These are phyloP conservation scores for Trachurus trachurus DNA, from an alignment of 2,797 vertebrate genomes.

Conservation along the genomic window DNA sequence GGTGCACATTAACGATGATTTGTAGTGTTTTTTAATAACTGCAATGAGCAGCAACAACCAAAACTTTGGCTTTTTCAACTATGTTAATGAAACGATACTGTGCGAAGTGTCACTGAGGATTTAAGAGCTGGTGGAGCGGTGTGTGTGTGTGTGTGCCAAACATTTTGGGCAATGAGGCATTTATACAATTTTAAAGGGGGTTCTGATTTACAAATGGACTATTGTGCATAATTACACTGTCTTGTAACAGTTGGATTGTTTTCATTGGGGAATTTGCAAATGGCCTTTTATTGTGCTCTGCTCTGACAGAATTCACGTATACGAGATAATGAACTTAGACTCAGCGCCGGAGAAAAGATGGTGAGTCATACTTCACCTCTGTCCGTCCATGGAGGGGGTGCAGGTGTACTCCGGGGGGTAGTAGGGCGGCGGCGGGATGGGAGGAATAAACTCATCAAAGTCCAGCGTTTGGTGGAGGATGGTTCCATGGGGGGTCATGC, in stretches of 20 bases:
- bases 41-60: neutral
- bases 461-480: slow-evolving; percentile 95
- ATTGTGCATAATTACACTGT: neutral
- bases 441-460: slow-evolving; percentile 97
- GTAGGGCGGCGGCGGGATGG: slow-evolving; percentile 97
- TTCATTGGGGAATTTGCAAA: slow-evolving; percentile 5
- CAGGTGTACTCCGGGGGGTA: slow-evolving; percentile 98
- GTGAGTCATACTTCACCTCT: slow-evolving; percentile 86
- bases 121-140: neutral
- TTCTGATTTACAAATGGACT: slow-evolving; percentile 1
- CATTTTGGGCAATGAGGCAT: neutral
- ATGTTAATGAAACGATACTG: neutral
- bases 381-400: slow-evolving; percentile 91
- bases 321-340: neutral
- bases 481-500: slow-evolving; percentile 93
- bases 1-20: neutral
- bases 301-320: slow-evolving; percentile 11
- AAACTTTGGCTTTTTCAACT: neutral
- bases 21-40: neutral
- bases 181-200: slow-evolving; percentile 1
- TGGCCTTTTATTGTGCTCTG: neutral
- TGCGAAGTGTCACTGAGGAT: neutral
- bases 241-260: neutral
- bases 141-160: neutral
- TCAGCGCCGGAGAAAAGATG: slow-evolving; percentile 1